Conservation (phyloP, 2,797 vertebrate species). For the Hipposideros larvatus region DNA sequence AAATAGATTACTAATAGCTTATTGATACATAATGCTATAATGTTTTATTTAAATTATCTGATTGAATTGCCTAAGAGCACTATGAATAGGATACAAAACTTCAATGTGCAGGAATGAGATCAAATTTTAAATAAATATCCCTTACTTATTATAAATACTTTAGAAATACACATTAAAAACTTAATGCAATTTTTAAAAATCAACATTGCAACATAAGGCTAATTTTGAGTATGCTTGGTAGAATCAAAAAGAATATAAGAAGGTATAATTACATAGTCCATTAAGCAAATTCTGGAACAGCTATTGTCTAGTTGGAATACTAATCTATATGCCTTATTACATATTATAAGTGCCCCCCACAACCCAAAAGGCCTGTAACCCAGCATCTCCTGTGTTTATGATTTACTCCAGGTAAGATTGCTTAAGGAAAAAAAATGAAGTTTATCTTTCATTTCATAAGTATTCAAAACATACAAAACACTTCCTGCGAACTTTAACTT, state of each 20-base stretch:
- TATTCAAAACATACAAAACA: not conserved
- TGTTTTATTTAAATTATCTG: constrained; percentile 31
- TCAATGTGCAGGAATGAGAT: not conserved
- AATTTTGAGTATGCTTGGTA: not conserved
- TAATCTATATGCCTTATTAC: not conserved
- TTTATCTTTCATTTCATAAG: not conserved
- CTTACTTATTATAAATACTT: not conserved
- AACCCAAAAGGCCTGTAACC: not conserved
- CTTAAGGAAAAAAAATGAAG: not conserved
- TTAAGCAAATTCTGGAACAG: not conserved
- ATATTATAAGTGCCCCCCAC: not conserved
- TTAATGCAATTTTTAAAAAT: not conserved
- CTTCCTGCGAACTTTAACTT: not conserved
- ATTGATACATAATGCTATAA: not conserved
- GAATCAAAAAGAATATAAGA: not conserved
- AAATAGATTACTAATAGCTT: not conserved
- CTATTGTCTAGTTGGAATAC: not conserved
- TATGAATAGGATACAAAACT: not conserved
- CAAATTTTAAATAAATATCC: not conserved
- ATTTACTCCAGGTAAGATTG: not conserved
- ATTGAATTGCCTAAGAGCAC: not conserved
- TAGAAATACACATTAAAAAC: not conserved
- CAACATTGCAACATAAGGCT: not conserved
- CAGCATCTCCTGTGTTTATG: not conserved
- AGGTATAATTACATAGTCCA: not conserved